Evolutionary conservation across 2,888 invertebrate genomes (phyloP).

Genomic region (Cylindroiulus punctatus): DNA sequence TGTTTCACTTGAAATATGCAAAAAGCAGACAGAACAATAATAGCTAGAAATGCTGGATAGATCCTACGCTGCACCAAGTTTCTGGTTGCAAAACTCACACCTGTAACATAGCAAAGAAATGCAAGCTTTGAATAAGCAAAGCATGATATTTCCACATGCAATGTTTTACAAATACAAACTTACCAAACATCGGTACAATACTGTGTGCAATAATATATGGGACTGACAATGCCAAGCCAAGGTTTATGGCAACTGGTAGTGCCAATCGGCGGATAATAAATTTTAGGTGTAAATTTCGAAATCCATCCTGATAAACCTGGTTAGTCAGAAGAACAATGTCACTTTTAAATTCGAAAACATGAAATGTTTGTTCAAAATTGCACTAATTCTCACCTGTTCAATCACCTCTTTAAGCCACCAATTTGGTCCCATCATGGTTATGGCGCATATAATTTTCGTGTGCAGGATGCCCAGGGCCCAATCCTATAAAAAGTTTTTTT

Average conservation of each 20-base stretch:
- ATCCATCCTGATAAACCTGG: slow-evolving; percentile 87
- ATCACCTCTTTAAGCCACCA: slow-evolving; percentile 94
- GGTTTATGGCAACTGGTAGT: slow-evolving; percentile 86
- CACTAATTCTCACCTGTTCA: slow-evolving; percentile 72
- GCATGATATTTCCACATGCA: background rate
- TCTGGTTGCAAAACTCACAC: slow-evolving; percentile 64
- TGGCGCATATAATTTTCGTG: slow-evolving; percentile 95
- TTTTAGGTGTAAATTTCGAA: slow-evolving; percentile 89
- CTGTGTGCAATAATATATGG: slow-evolving; percentile 91
- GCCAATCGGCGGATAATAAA: slow-evolving; percentile 88
- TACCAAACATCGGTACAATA: slow-evolving; percentile 68
- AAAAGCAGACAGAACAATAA: slow-evolving; percentile 75
- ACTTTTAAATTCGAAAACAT: background rate
- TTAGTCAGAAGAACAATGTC: slow-evolving; percentile 56
- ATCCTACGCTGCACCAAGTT: slow-evolving; percentile 84
- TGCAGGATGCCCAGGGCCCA: slow-evolving; percentile 98
- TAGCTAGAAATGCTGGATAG: slow-evolving; percentile 87
- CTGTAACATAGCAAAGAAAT: slow-evolving; percentile 61
- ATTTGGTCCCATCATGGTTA: slow-evolving; percentile 95
- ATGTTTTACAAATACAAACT: slow-evolving; percentile 58
- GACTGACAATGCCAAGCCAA: slow-evolving; percentile 88
- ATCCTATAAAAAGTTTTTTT: slow-evolving; percentile 71
- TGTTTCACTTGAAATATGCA: slow-evolving; percentile 89
- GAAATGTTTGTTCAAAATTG: background rate
- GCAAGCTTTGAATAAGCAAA: background rate